Base-by-base conservation (phyloP, 2,113 vertebrate genomes). In the Isichthys henryi region DNA sequence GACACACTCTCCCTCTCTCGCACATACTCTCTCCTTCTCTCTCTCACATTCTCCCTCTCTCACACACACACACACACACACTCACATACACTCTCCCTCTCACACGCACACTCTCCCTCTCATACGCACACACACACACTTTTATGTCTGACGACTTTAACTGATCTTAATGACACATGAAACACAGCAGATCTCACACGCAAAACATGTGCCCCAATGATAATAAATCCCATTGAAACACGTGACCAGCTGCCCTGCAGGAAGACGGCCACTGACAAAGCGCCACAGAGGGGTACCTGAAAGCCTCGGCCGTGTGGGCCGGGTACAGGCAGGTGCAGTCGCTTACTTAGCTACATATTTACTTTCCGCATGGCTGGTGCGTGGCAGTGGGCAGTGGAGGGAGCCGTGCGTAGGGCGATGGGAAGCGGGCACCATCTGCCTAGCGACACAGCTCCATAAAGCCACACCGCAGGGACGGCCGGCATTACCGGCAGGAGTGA, bases 301-400 rank as follows among this genome's bases (percentile, higher is more conserved):
- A 13, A 10, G 58, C 23, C 58, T 0, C 2, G 62, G 62, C 23
- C 23, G 8, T 0, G 21, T 3, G 58, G 58, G 23, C n/a, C n/a
- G 9, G 23, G 62, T 3, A 27, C 62, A 27, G 89, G 90, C 92
- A 93, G 92, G 90, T 92, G 92, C 87, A 90, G 90, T 84, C 56
- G 87, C 88, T 92, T 90, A 82, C 86, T 90, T 91, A 92, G 92
- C 90, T 88, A 92, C 90, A 92, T 82, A 21, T 91, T 93, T 91
- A 85, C 88, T 92, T 90, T 91, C 70, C 85, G 87, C 48, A 86
- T 90, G 88, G 66, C 89, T 53, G 89, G 84, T 10, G 23, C 83
- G n/a, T 62, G 89, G 88, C 50, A 46, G 48, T 43, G 31, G 77
- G 39, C 39, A 39, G 39, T 39, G 39, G 39, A 39, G 39, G 39